phyloP scores from a whole-genome alignment of 2,113 vertebrate species.

The Myiozetetes cayanensis region DNA sequence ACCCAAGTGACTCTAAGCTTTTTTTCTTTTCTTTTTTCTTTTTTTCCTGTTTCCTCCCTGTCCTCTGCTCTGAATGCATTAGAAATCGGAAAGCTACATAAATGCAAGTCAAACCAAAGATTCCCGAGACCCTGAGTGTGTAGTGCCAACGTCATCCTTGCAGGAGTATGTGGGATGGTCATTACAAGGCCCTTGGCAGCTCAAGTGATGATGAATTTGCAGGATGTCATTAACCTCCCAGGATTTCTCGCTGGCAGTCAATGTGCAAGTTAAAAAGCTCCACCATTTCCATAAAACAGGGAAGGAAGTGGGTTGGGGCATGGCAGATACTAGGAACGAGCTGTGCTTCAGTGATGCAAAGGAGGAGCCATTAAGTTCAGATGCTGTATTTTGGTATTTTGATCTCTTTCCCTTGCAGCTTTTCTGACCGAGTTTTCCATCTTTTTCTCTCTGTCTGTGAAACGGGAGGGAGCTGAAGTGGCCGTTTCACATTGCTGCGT shows the following conservation, averaged over 20 bases:
- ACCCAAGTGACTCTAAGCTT: not conserved
- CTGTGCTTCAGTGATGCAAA: not conserved
- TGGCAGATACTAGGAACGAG: not conserved
- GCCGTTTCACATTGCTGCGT: not conserved
- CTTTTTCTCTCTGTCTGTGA: not conserved
- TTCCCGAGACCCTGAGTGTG: not conserved
- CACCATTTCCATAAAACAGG: not conserved
- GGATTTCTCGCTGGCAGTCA: not conserved
- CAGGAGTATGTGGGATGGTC: not conserved
- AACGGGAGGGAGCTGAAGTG: constrained; percentile 1
- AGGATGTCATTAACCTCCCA: constrained; percentile 14
- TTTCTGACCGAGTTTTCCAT: not conserved
- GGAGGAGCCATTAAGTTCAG: not conserved
- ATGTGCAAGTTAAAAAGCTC: not conserved
- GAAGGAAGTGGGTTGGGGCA: not conserved
- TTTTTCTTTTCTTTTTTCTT: not conserved
- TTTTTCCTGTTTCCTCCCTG: not conserved
- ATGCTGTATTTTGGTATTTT: not conserved
- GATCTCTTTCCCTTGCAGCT: not conserved
- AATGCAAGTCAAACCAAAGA: not conserved
- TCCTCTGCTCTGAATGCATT: not conserved
- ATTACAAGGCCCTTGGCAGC: not conserved
- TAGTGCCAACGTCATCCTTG: not conserved
- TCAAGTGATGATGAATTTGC: not conserved
- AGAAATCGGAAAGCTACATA: not conserved